Base-by-base conservation (phyloP, 1,140 invertebrate genomes). In the Lucilia sericata region DNA sequence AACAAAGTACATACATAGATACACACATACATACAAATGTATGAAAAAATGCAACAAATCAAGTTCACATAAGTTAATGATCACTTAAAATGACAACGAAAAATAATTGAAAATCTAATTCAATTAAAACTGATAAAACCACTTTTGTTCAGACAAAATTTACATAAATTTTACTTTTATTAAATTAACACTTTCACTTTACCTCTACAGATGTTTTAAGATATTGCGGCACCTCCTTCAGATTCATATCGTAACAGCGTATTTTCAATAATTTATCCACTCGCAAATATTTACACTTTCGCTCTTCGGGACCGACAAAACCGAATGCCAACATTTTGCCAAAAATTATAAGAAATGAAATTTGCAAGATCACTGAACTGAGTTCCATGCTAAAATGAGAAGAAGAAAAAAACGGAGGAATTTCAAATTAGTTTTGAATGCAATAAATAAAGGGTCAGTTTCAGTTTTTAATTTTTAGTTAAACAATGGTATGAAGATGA, bases 141-240 rank as follows among this genome's bases (percentile, higher is more conserved):
- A 13, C 4, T 42, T 4, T 36, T 12, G 12, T 21, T 7, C 76
- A 80, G 5, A 4, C 7, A 7, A 80, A n/a, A 21, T 21, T 80
- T 49, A 60, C 7, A 42, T 78, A 49, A 42, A 80, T 42, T 42
- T 42, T 42, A 42, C 5, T 42, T 42, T 42, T 42, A 42, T 42
- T 30, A 30, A 42, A 49, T 9, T 78, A 34, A 42, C 4, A 47
- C 2, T 42, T 30, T 7, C 25, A 83, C 89, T 88, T 42, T 86
- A 93, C 93, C 92, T 93, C 93, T 82, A 93, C 92, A 70, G 91
- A 92, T 83, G 89, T 88, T 87, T 91, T 93, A 7, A 93, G 90
- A 83, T 87, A 88, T 82, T 89, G 92, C 0, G 93, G 93, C 86
- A 93, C 92, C 83, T 91, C 91, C 55, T 87, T 89, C n/a, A 93